Conservation (phyloP, 2,113 vertebrate genomes). For the Engraulis encrasicolus region DNA sequence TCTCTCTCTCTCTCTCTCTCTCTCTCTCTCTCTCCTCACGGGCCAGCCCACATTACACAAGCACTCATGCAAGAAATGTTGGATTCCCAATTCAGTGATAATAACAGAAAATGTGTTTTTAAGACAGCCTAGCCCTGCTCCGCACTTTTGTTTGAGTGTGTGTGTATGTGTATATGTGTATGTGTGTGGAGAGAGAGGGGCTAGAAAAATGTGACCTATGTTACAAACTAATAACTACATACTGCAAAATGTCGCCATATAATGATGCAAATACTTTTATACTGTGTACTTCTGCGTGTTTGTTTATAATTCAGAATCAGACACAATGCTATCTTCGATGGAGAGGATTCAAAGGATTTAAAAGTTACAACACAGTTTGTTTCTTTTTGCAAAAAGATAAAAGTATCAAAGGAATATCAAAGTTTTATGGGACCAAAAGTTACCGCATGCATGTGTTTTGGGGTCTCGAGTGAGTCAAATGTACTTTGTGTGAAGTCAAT, state of each 20-base stretch:
- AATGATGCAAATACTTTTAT: neutral
- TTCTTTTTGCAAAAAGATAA: neutral
- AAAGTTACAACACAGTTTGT: constrained; percentile 34
- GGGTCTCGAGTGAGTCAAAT: neutral
- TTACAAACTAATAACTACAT: neutral
- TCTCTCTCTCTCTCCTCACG: constrained; percentile 87
- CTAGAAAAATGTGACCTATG: neutral
- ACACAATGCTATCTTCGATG: constrained; percentile 33
- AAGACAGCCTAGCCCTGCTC: constrained; percentile 61
- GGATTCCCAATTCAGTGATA: constrained; percentile 82
- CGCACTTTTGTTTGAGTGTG: neutral
- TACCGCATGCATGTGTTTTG: neutral
- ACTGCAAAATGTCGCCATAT: neutral
- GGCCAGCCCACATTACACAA: constrained; percentile 90
- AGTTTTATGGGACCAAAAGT: neutral
- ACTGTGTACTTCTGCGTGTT: neutral
- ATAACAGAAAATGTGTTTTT: constrained; percentile 61
- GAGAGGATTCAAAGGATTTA: neutral
- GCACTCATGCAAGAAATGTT: constrained; percentile 94
- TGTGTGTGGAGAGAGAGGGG: too few relatives aligned
- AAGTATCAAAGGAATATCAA: neutral
- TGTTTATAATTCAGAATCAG: neutral
- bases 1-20: too few relatives aligned
- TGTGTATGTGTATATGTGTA: too few relatives aligned
- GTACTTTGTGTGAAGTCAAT: neutral